Evolutionary conservation across 2,797 vertebrate genomes (phyloP).

Genomic region (Todus mexicanus): DNA sequence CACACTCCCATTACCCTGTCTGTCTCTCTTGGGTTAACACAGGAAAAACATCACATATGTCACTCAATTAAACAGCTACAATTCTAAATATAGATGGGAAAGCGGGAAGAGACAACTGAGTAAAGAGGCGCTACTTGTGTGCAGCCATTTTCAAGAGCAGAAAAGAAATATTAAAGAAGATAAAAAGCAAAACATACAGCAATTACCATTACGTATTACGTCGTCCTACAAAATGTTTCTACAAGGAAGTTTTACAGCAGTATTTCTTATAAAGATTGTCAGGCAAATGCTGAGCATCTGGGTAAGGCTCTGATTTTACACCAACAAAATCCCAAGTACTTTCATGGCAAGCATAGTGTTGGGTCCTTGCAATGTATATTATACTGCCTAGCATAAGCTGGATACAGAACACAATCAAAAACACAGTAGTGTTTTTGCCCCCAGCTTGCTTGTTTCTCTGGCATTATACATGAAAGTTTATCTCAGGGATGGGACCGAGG

Average conservation of each 20-base stretch:
- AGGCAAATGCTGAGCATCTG: background rate
- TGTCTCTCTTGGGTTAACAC: background rate
- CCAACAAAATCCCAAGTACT: background rate
- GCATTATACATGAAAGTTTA: background rate
- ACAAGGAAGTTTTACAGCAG: background rate
- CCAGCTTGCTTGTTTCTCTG: background rate
- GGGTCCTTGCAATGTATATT: background rate
- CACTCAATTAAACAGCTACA: background rate
- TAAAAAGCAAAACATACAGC: background rate
- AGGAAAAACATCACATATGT: background rate
- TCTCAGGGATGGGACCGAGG: background rate
- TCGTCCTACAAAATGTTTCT: background rate
- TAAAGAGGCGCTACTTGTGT: background rate
- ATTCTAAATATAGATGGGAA: background rate
- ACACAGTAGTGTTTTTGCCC: background rate
- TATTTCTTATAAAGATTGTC: background rate
- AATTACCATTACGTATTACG: background rate
- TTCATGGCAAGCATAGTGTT: background rate
- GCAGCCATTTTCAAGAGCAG: background rate
- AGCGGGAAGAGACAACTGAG: background rate
- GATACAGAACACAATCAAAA: background rate
- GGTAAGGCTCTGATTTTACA: background rate
- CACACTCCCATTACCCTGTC: background rate
- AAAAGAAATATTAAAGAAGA: background rate
- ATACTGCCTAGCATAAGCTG: background rate